Evolutionary conservation across 2,888 invertebrate species (phyloP), one percentile per base, ranked within the genome.

Genomic region (Cremastobaeus sp.): DNA sequence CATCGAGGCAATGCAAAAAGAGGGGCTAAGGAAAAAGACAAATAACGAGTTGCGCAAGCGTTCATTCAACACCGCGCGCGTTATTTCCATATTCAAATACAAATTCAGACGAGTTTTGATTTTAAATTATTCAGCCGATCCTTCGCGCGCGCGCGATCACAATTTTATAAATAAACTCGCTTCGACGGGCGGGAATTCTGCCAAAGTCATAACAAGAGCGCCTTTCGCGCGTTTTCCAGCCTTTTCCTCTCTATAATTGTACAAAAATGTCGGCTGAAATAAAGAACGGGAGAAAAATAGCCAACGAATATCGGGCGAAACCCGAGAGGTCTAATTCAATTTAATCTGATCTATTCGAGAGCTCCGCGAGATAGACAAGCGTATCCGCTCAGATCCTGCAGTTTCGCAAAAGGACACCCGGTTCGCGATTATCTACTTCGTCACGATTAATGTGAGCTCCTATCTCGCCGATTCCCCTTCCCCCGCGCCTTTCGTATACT

Each of bases 71-170:
- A 25, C 11, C 39, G 57, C 20, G 21, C 30, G 37, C 37, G 21
- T 30, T 37, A 69, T 69, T 69, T 69, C 60, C 60, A 60, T 60
- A 60, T 69, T 60, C 60, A 60, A 69, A 69, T 60, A 54, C 32
- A 47, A 54, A 69, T 54, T 60, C 69, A 54, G 54, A 54, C 60
- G 34, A 60, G 54, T 54, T 69, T 69, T 60, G 60, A 60, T 69
- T 69, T 60, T 39, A 52, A 60, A 69, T 60, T 69, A 69, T 69
- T 60, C 43, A 54, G 32, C 15, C 47, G 60, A 69, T 69, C 54
- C 34, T 60, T 52, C 20, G 12, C 9, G 35, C n/a, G 30, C 45
- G 52, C 25, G 65, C 65, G 37, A 66, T 54, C 54, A 28, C 54
- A 43, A 43, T 52, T 59, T 60, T 69, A 60, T 69, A 69, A 52